A percentile compares a stretch with the other conserved stretches of the same genome.
Evolutionary conservation across 2,888 invertebrate genomes (phyloP).

Genomic region (Carpatolechia fugitivella): DNA sequence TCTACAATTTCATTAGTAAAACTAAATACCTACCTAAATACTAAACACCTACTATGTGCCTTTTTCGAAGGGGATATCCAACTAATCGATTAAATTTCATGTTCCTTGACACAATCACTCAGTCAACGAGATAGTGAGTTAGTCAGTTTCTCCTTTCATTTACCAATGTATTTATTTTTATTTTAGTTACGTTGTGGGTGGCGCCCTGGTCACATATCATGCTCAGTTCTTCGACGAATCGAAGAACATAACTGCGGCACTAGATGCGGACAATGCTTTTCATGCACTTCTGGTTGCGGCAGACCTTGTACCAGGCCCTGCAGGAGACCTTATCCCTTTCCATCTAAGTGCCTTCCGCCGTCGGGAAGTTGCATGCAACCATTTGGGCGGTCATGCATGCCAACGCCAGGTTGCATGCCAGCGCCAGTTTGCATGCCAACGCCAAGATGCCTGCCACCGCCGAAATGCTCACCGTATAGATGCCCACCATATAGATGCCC

Average conservation of each 20-base stretch:
- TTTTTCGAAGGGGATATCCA: too few species aligned
- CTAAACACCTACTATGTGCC: too few species aligned
- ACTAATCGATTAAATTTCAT: too few species aligned
- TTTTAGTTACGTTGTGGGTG: conserved; percentile 65
- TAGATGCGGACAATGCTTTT: conserved; percentile 41
- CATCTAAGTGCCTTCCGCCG: background rate
- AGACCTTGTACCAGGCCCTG: background rate
- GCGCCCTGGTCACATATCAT: conserved; percentile 73
- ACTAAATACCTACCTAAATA: too few species aligned
- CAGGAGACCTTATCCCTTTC: background rate
- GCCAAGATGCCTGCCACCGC: background rate
- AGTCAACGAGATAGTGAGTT: too few species aligned
- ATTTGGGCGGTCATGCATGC: too few species aligned
- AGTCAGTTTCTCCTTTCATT: too few species aligned
- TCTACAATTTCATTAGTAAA: too few species aligned
- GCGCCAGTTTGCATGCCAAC: background rate
- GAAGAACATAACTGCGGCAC: conserved; percentile 42
- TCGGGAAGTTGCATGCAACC: too few species aligned
- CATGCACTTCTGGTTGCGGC: background rate
- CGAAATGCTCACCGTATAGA: background rate
- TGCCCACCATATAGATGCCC: conserved; percentile 11
- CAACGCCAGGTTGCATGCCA: too few species aligned
- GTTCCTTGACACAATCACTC: too few species aligned
- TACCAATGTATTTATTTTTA: background rate
- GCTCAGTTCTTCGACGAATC: conserved; percentile 60